Percentiles rank a stretch among this genome's conserved stretches.
Conservation (phyloP, 2,797 vertebrate genomes). For the Eleutherodactylus coqui region DNA sequence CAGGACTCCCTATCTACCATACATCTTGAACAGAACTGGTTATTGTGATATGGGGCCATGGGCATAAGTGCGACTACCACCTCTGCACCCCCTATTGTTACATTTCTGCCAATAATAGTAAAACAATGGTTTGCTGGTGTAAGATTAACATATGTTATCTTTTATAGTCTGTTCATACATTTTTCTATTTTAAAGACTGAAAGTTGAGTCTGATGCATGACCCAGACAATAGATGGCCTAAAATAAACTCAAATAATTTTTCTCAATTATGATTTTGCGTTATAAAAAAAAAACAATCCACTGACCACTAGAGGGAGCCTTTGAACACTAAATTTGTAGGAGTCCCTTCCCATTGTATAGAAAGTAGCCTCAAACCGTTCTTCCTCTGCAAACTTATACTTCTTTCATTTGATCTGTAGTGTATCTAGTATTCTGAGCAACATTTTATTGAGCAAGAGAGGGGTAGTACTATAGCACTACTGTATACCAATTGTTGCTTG, state of each 20-base stretch:
- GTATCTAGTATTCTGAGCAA: not conserved
- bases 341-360: not conserved
- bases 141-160: not conserved
- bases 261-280: not conserved
- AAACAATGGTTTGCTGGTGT: not conserved
- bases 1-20: no score
- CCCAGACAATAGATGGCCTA: not conserved
- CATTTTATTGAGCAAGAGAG: not conserved
- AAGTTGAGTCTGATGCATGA: not conserved
- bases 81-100: no score
- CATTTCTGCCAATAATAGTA: no score
- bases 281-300: not conserved
- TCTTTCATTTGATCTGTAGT: not conserved
- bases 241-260: not conserved
- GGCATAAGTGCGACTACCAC: no score
- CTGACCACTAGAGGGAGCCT: conserved; percentile 23
- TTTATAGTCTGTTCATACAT: not conserved
- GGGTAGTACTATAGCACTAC: not conserved
- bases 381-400: not conserved
- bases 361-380: no score
- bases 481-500: not conserved
- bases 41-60: no score
- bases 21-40: no score
- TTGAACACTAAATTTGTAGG: not conserved
- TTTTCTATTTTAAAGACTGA: not conserved